Percentiles rank a stretch among this genome's conserved stretches.
Conservation (phyloP, 1,140 invertebrate species). For the Diploscapter pachys region DNA sequence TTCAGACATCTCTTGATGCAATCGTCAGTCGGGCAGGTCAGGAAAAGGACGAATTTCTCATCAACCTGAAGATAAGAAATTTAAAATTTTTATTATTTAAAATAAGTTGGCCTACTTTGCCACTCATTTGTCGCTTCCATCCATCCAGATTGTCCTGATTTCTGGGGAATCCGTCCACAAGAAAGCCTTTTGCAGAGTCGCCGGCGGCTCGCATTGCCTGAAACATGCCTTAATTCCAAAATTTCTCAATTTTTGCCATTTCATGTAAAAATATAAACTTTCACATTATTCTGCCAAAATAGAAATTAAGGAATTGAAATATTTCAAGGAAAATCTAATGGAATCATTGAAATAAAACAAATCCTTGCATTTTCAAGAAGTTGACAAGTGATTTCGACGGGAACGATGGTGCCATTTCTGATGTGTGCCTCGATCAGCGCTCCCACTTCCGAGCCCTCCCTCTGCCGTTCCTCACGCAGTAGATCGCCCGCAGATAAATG, state of each 20-base stretch:
- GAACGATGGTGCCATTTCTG: conserved; percentile 89
- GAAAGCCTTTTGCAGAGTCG: conserved; percentile 72
- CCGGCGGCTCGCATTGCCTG: conserved; percentile 72
- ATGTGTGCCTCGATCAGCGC: conserved; percentile 91
- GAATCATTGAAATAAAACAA: neutral
- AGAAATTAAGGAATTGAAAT: neutral
- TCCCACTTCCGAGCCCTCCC: conserved; percentile 79
- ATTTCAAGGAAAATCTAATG: too few relatives aligned
- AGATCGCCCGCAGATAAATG: conserved; percentile 98
- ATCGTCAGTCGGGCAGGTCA: conserved; percentile 80
- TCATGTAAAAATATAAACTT: conserved; percentile 2
- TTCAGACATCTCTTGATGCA: conserved; percentile 80
- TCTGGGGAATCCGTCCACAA: conserved; percentile 97
- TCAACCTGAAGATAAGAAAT: conserved; percentile 48
- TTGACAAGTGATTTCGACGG: conserved; percentile 94
- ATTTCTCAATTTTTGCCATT: neutral
- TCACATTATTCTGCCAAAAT: conserved; percentile 7
- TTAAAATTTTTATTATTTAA: neutral
- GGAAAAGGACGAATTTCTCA: conserved; percentile 84
- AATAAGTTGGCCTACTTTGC: conserved; percentile 67
- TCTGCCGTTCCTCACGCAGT: conserved; percentile 79
- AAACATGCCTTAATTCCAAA: conserved; percentile 1
- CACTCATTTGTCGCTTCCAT: conserved; percentile 80
- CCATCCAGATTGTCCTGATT: conserved; percentile 95
- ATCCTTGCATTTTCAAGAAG: conserved; percentile 73